Evolutionary conservation across 2,888 invertebrate genomes (phyloP), one percentile per base, ranked within the genome.

Genomic region (Platycheirus rosarum): DNA sequence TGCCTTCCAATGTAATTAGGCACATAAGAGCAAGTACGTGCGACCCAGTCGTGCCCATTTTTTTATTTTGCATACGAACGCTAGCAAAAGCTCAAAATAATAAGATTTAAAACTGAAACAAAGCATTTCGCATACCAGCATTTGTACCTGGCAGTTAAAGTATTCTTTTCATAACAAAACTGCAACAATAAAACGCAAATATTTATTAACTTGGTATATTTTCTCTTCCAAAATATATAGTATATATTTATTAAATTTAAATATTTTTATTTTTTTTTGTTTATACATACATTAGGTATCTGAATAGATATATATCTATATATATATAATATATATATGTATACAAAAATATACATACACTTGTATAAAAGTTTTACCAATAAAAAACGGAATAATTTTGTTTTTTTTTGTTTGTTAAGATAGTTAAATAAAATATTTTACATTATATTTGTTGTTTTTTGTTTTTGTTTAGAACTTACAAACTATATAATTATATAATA

Each of bases 291-390:
- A 73, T 76, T 80, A 76, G 75, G 80, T 82, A 84, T 84, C 74
- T 85, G 73, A 84, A 80, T 85, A 75, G 80, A 68, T 71, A 70
- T 78, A 77, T 80, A 73, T 78, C 49, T 75, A 71, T 77, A 75
- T 74, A 74, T 84, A 77, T 73, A 66, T 66, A 66, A 76, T 77
- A 75, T 68, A 53, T 76, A 75, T 85, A 78, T 75, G 75, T 76
- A 73, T 82, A 82, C 75, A 82, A 82, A 82, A 82, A 82, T 82
- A 82, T 82, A 82, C 82, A 82, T 82, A 82, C 77, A 82, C 55
- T 77, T 82, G 76, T 80, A 77, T 74, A 84, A 84, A 74, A 76
- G 69, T 85, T 75, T 78, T 62, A 75, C 60, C 78, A 84, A 78
- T 77, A 79, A 82, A 82, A 82, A 82, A 82, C 76, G 82, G 77